Evolutionary conservation across 1,140 invertebrate species (phyloP).

Genomic region (Teleogryllus occipitalis): DNA sequence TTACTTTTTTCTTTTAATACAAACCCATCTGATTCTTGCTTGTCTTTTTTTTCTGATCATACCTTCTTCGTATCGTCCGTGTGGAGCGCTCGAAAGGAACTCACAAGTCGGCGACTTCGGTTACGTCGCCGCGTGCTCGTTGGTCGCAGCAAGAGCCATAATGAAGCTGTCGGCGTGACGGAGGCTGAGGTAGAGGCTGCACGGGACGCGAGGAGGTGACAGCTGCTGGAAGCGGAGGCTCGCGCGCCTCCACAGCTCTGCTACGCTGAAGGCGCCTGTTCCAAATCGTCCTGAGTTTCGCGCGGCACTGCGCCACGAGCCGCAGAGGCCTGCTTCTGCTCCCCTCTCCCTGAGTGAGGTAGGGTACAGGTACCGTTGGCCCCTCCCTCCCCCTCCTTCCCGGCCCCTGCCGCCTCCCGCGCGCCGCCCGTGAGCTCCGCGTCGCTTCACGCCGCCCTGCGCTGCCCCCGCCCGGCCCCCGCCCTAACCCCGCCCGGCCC

Average conservation of each 20-base stretch:
- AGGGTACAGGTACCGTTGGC: slow-evolving; percentile 2
- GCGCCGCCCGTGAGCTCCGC: no score
- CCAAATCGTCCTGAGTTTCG: not conserved
- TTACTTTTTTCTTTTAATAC: not conserved
- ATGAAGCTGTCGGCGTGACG: no score
- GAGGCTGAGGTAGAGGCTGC: not conserved
- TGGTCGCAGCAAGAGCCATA: no score
- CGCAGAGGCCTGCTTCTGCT: not conserved
- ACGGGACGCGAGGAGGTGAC: not conserved
- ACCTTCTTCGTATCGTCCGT: not conserved
- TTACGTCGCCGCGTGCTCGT: no score
- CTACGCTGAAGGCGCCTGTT: not conserved
- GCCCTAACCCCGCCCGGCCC: no score
- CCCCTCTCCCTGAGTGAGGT: not conserved
- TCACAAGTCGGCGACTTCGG: no score
- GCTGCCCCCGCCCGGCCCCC: no score
- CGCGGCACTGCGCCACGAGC: not conserved
- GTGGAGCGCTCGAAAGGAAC: no score
- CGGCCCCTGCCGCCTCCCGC: no score
- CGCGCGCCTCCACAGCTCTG: no score
- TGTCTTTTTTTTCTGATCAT: not conserved
- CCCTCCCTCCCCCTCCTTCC: not conserved
- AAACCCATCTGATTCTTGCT: not conserved
- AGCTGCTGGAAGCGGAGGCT: not conserved
- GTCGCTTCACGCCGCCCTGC: not conserved